Conservation (phyloP, 2,113 vertebrate genomes). For the Tamias sibiricus region DNA sequence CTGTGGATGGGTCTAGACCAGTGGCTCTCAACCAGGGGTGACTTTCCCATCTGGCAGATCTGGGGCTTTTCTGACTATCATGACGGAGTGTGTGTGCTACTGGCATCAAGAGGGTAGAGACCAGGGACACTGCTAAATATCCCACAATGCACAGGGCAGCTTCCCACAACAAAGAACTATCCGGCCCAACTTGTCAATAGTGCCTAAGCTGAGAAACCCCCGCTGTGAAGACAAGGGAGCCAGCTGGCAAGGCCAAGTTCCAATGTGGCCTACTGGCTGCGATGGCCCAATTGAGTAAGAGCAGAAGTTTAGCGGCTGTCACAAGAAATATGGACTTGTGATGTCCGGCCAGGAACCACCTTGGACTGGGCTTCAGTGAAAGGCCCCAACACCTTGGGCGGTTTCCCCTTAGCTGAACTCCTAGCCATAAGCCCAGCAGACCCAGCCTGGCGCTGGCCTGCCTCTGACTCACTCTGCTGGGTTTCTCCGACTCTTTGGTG, state of each 20-base stretch:
- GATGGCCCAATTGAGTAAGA: neutral
- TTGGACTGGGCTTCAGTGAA: constrained; percentile 28
- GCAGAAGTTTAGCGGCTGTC: neutral
- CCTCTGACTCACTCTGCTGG: constrained; percentile 75
- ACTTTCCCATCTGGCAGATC: neutral
- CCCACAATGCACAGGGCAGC: neutral
- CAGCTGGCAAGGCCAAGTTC: neutral
- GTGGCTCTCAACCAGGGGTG: neutral
- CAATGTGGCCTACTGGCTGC: constrained; percentile 1
- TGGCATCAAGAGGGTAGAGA: neutral
- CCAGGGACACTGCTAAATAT: neutral
- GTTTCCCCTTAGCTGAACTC: constrained; percentile 79
- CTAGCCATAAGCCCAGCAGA: neutral
- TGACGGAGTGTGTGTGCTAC: neutral
- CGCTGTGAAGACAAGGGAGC: neutral
- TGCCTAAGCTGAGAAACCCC: neutral
- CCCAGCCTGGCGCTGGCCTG: constrained; percentile 51
- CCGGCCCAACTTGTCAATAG: neutral
- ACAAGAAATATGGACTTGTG: constrained; percentile 32
- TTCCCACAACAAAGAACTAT: neutral
- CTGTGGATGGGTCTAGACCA: neutral
- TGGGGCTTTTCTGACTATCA: neutral
- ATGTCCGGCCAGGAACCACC: constrained; percentile 64
- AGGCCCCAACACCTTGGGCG: constrained; percentile 69
- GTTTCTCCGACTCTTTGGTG: constrained; percentile 70